These are phyloP conservation scores for Caligus rogercresseyi DNA, from an alignment of 1,140 invertebrate species.

Conservation along the genomic window DNA sequence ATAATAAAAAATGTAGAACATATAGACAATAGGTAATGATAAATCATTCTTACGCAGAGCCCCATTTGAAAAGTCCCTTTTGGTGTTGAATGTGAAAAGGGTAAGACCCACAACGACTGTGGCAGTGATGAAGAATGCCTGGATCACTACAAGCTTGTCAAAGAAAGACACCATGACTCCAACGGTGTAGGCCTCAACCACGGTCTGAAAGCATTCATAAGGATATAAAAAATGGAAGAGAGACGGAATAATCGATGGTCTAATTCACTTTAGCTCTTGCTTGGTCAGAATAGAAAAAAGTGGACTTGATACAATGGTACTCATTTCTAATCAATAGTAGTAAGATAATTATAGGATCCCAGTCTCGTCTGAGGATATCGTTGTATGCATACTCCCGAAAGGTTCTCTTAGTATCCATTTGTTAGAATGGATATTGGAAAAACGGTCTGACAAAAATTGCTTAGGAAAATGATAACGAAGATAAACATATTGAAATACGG, in stretches of 20 bases:
- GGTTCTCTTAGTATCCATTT: too few species aligned
- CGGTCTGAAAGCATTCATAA: conserved; percentile 40
- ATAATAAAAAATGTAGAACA: conserved; percentile 25
- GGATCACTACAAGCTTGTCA: conserved; percentile 46
- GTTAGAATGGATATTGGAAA: too few species aligned
- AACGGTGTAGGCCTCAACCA: conserved; percentile 48
- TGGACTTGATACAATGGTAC: too few species aligned
- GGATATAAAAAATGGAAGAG: conserved; percentile 3
- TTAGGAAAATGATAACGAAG: too few species aligned
- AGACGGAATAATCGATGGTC: neutral
- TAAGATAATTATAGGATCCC: too few species aligned
- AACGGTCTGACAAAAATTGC: too few species aligned
- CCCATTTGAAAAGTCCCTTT: conserved; percentile 53
- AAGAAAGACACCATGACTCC: conserved; percentile 55
- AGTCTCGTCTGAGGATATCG: too few species aligned
- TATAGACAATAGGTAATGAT: neutral
- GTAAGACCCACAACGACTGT: conserved; percentile 49
- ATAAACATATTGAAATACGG: too few species aligned
- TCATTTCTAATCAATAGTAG: too few species aligned
- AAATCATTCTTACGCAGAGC: conserved; percentile 34
- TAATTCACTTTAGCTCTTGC: neutral
- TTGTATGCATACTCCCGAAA: too few species aligned
- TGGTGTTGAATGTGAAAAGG: conserved; percentile 57
- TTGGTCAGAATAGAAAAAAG: too few species aligned
- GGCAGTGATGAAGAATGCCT: conserved; percentile 53